A percentile compares a stretch with the other conserved stretches of the same genome.
Evolutionary conservation across 2,888 invertebrate genomes (phyloP).

Genomic region (Pseudococcus viburni): DNA sequence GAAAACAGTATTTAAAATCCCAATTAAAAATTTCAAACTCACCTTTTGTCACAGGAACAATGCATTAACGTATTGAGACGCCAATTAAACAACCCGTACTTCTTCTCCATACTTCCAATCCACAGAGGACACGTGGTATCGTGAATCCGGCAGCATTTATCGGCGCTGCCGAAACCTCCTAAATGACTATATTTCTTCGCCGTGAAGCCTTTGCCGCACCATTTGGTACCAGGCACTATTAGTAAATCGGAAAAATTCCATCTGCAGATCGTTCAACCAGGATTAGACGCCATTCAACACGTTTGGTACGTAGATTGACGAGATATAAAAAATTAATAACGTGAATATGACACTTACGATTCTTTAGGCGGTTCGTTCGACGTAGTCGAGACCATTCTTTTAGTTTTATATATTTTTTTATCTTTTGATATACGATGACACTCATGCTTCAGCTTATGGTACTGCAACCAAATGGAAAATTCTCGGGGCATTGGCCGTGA

Average conservation of each 20-base stretch:
- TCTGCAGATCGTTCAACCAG: constrained; percentile 15
- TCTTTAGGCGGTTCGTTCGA: constrained; percentile 63
- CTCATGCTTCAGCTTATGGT: constrained; percentile 75
- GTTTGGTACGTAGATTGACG: no score
- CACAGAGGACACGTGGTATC: constrained; percentile 88
- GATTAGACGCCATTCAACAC: background rate
- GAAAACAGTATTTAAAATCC: no score
- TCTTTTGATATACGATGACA: constrained; percentile 71
- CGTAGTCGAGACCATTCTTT: constrained; percentile 68
- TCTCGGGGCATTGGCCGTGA: constrained; percentile 72
- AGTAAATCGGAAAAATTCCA: constrained; percentile 71
- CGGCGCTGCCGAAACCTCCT: constrained; percentile 87
- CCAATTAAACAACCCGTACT: constrained; percentile 91
- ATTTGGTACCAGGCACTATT: constrained; percentile 90
- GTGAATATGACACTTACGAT: constrained; percentile 20
- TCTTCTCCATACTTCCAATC: constrained; percentile 86
- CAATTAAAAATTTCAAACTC: background rate
- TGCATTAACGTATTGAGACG: constrained; percentile 91
- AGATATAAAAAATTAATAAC: no score
- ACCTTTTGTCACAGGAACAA: constrained; percentile 83
- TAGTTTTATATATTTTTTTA: constrained; percentile 71
- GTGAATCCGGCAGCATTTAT: constrained; percentile 87
- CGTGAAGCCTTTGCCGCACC: constrained; percentile 92
- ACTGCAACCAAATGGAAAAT: constrained; percentile 76
- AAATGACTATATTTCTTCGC: constrained; percentile 86